Evolutionary conservation across 1,140 invertebrate species (phyloP), one percentile per base, ranked within the genome.

Genomic region (Apis dorsata): DNA sequence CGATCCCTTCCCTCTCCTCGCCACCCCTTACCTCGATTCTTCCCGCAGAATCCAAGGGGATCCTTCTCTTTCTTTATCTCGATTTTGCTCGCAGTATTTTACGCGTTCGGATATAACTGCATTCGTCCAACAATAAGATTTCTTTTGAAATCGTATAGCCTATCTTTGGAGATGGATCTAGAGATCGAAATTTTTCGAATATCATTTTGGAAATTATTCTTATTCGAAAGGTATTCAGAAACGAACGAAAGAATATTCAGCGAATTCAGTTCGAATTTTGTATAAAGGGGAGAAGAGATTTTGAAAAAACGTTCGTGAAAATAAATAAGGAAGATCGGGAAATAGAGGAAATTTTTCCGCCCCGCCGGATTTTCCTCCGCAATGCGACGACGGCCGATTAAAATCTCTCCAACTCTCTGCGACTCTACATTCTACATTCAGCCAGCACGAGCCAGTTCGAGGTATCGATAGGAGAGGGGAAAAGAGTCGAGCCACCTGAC

Each of bases 401-500:
- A 82, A 62, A 77, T 78, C 78, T 71, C 82, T 72, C 69, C 53
- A 65, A 71, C n/a, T 75, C 51, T 34, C 34, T 34, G 72, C 75
- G 72, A 75, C 71, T 81, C 28, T 62, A 53, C 34, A 81, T 73
- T 77, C 66, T 86, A 75, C n/a, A 59, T 87, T 83, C 81, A 81
- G 51, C 49, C 59, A 51, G 70, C 53, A 70, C 11, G 19, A 19
- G 28, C 24, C 55, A 34, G 34, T 34, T 44, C 34, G 34, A 5
- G 15, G 53, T 66, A 81, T 63, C 24, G 78, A 72, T 49, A 62
- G 24, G 34, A 34, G 24, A 8, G 51, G 10, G 15, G 9, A 3
- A 44, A 44, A 44, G 34, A 44, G 34, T 44, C 24, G 44, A 4
- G 68, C 28, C 71, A 19, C 49, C 21, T 15, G 62, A 49, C 55